Base-by-base conservation (phyloP, 2,797 vertebrate genomes). In the Ptychobarbus kaznakovi region DNA sequence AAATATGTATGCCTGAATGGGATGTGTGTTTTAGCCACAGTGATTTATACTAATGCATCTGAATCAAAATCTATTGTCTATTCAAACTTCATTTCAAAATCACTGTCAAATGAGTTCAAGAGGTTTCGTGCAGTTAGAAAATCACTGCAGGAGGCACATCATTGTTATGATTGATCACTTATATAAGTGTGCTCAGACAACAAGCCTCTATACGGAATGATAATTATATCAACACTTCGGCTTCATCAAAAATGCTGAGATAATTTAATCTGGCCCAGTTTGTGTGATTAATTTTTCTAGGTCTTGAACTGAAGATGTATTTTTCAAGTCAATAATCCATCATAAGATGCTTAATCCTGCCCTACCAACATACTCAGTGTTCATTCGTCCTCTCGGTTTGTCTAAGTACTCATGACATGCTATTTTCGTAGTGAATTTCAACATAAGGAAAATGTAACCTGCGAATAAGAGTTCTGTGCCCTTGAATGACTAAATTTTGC, bases 261-360 rank as follows among this genome's bases (percentile, higher is more conserved):
- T 84, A 84, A 84, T 84, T 68, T 78, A 70, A 85, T 79, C 75
- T 61, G 76, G 80, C 83, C 83, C 83, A 85, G 83, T 79, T 85
- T 79, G 76, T 25, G 51, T 80, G 76, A 85, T 63, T 85, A 6
- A 38, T 70, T 72, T 85, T 80, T 85, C 66, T 80, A 80, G 76
- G 65, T 80, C 76, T 85, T 85, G 76, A 85, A 77, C 53, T 79
- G 22, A 25, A 49, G 40, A 22, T 51, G 38, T 22, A 58, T 49
- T 77, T 77, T 68, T 44, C 46, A 78, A 84, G 38, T 78, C 65
- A 84, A 56, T 78, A 84, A 69, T 84, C 65, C 74, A 70, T 61
- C 51, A 69, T 42, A 58, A 58, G 0, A 84, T 32, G n/a, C 38
- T 35, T 84, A 78, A 78, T 69, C 68, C 65, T 70, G 70, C 42